phyloP scores from a whole-genome alignment of 2,888 invertebrate genomes.

The Anarsia innoxiella region DNA sequence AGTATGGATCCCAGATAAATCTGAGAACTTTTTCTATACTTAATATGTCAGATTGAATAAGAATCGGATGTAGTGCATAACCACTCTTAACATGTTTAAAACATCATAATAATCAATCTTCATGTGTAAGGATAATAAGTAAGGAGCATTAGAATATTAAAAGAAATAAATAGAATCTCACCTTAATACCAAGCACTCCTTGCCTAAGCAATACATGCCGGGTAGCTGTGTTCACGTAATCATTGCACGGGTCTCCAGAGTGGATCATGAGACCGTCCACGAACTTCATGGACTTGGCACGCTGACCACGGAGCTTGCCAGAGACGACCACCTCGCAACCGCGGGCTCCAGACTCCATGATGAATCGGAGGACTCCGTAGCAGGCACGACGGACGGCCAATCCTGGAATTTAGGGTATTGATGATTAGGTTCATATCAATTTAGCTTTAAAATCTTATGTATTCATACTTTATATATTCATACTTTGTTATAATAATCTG shows the following conservation, averaged over 20 bases:
- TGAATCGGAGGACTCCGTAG: slow-evolving; percentile 98
- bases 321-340: slow-evolving; percentile 99
- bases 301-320: slow-evolving; percentile 98
- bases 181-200: slow-evolving; percentile 86
- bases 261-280: slow-evolving; percentile 99
- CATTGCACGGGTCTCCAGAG: slow-evolving; percentile 98
- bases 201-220: slow-evolving; percentile 98
- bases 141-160: not conserved
- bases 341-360: slow-evolving; percentile 98
- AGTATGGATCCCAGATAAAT: too few relatives aligned
- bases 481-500: too few relatives aligned
- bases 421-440: too few relatives aligned
- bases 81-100: too few relatives aligned
- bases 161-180: slow-evolving; percentile 35
- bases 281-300: slow-evolving; percentile 99
- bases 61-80: too few relatives aligned
- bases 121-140: too few relatives aligned
- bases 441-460: too few relatives aligned
- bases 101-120: too few relatives aligned
- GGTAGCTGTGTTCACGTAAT: slow-evolving; percentile 98
- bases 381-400: slow-evolving; percentile 91
- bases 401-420: too few relatives aligned
- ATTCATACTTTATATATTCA: too few relatives aligned
- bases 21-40: too few relatives aligned
- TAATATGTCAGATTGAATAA: too few relatives aligned